These are phyloP conservation scores for Agrotis exclamationis DNA, from an alignment of 2,888 invertebrate species.

Conservation along the genomic window DNA sequence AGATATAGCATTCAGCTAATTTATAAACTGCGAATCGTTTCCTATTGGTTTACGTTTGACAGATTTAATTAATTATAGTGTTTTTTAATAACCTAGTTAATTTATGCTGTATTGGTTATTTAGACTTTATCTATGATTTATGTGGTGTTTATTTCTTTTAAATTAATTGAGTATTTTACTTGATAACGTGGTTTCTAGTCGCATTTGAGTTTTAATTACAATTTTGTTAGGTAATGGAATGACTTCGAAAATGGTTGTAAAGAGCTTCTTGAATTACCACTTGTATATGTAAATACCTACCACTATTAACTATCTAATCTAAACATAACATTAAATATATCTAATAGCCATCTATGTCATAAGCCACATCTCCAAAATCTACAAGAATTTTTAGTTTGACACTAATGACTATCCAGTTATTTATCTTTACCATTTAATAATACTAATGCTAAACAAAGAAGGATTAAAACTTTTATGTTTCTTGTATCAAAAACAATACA, in stretches of 20 bases:
- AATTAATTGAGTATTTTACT: conserved; percentile 12
- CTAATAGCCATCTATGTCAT: conserved; percentile 16
- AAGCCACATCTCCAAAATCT: conserved; percentile 19
- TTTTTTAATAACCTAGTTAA: conserved; percentile 36
- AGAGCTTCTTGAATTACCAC: background rate
- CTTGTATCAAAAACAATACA: conserved; percentile 83
- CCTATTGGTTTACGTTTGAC: conserved; percentile 32
- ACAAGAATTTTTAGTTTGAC: conserved; percentile 45
- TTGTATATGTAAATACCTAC: conserved; percentile 9
- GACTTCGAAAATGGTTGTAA: background rate
- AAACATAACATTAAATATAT: conserved; percentile 19
- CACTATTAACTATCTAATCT: background rate
- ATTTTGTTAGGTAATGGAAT: background rate
- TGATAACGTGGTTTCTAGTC: background rate
- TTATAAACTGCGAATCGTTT: conserved; percentile 29
- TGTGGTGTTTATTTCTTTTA: conserved; percentile 13
- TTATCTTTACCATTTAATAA: conserved; percentile 59
- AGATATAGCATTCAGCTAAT: conserved; percentile 21
- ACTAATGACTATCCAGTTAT: conserved; percentile 51
- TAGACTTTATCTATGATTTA: conserved; percentile 25
- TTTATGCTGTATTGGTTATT: conserved; percentile 34
- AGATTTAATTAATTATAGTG: conserved; percentile 38
- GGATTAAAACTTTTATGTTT: conserved; percentile 79
- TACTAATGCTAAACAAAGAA: conserved; percentile 61
- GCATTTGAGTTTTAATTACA: background rate